phyloP scores from a whole-genome alignment of 2,113 vertebrate genomes.

The Dromas ardeola region DNA sequence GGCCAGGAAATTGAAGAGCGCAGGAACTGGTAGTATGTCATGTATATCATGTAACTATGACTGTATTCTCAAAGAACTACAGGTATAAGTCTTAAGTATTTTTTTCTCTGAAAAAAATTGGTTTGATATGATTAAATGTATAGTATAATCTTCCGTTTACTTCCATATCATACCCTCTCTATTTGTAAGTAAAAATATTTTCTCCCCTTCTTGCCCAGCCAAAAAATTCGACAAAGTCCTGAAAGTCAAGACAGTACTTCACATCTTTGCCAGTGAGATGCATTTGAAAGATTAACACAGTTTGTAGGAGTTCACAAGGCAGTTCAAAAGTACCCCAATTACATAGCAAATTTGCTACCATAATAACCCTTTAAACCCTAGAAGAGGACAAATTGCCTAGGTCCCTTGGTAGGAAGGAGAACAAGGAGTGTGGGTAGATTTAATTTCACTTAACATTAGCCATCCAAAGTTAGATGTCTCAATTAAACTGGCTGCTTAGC shows the following conservation, averaged over 20 bases:
- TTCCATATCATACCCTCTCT: neutral
- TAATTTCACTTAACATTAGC: constrained; percentile 18
- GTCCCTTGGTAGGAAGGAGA: neutral
- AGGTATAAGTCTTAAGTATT: neutral
- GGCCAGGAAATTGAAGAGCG: neutral
- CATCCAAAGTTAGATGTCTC: neutral
- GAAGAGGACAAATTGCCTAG: neutral
- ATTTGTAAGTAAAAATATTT: neutral
- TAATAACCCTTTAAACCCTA: neutral
- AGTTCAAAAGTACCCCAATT: neutral
- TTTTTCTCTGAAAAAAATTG: neutral
- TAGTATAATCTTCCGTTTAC: neutral
- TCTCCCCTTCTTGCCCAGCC: neutral
- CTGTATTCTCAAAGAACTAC: neutral
- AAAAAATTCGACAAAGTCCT: neutral
- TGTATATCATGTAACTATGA: neutral
- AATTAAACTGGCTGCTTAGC: neutral
- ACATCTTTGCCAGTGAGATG: neutral
- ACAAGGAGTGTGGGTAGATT: neutral
- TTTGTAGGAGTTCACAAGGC: neutral
- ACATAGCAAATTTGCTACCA: neutral
- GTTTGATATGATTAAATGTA: neutral
- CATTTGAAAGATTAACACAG: neutral
- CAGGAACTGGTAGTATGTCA: neutral
- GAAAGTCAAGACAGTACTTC: neutral